Percentiles rank a stretch among this genome's conserved stretches.
These are phyloP conservation scores for Neotoxoptera formosana DNA, from an alignment of 1,140 invertebrate species.

Conservation along the genomic window DNA sequence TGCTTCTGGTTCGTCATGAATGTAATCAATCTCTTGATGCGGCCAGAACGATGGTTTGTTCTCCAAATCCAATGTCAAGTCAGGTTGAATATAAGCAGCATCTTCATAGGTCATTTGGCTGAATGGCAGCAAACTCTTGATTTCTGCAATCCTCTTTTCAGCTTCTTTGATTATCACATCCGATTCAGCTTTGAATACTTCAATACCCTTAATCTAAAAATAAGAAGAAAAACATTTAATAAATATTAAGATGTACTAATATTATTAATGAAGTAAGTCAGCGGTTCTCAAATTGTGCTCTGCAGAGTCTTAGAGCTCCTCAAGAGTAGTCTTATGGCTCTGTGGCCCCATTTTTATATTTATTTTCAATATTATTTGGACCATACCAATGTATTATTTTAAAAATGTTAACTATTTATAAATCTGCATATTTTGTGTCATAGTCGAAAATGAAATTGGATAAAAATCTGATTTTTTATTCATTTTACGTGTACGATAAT, in stretches of 20 bases:
- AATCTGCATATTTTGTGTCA: too few species aligned
- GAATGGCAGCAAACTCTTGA: conserved; percentile 23
- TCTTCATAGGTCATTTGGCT: conserved; percentile 57
- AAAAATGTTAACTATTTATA: too few species aligned
- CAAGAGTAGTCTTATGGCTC: too few species aligned
- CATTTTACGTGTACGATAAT: too few species aligned
- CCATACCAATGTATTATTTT: too few species aligned
- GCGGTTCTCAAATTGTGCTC: too few species aligned
- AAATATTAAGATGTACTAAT: background rate
- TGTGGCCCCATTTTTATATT: too few species aligned
- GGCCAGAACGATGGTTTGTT: conserved; percentile 57
- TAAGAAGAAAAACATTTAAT: background rate
- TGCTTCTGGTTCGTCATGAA: conserved; percentile 37
- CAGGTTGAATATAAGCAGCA: conserved; percentile 41
- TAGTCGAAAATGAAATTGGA: too few species aligned
- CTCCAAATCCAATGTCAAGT: conserved; percentile 44
- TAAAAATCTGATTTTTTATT: too few species aligned
- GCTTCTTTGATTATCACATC: conserved; percentile 23
- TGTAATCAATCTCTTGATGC: background rate
- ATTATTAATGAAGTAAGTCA: background rate
- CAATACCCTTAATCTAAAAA: conserved; percentile 21
- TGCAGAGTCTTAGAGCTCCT: too few species aligned
- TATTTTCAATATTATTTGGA: too few species aligned
- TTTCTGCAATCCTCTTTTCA: conserved; percentile 44
- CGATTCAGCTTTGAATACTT: conserved; percentile 33